Evolutionary conservation across 2,797 vertebrate species (phyloP).

Genomic region (Hippoglossus hippoglossus): DNA sequence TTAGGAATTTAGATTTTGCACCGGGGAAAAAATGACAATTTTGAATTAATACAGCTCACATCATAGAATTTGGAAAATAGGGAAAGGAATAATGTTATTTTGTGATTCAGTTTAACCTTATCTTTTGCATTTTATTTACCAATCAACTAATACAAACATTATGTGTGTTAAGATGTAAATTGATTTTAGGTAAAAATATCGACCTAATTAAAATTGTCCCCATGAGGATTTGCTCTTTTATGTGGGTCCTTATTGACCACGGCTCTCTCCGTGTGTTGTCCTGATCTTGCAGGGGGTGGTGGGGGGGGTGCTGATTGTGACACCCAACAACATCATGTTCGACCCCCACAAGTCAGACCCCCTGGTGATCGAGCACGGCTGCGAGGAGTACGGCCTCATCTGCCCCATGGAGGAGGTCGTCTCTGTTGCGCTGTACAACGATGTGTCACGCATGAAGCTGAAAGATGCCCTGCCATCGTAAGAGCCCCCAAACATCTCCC

Average conservation of each 20-base stretch:
- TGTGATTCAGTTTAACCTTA: no score
- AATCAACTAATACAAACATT: neutral
- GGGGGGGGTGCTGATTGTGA: conserved; percentile 98
- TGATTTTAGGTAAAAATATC: neutral
- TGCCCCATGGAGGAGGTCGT: conserved; percentile 98
- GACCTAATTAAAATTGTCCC: neutral
- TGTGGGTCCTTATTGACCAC: neutral
- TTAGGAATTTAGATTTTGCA: no score
- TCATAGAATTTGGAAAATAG: no score
- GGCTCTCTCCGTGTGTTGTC: neutral
- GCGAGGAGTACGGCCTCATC: conserved; percentile 98
- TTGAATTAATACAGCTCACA: no score
- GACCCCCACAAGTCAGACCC: conserved; percentile 99
- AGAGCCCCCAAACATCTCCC: conserved; percentile 67
- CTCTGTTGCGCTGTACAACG: conserved; percentile 96
- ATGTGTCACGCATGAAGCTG: conserved; percentile 98
- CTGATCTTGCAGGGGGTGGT: conserved; percentile 91
- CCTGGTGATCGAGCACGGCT: conserved; percentile 97
- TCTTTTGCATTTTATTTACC: no score
- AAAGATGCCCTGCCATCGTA: conserved; percentile 98
- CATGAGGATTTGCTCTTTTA: neutral
- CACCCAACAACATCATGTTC: conserved; percentile 99
- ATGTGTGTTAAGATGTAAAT: neutral
- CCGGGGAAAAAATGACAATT: no score
- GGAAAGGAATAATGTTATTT: no score